phyloP scores from a whole-genome alignment of 53 echinoderm and acorn worm genomes.

The Mesocentrotus franciscanus region DNA sequence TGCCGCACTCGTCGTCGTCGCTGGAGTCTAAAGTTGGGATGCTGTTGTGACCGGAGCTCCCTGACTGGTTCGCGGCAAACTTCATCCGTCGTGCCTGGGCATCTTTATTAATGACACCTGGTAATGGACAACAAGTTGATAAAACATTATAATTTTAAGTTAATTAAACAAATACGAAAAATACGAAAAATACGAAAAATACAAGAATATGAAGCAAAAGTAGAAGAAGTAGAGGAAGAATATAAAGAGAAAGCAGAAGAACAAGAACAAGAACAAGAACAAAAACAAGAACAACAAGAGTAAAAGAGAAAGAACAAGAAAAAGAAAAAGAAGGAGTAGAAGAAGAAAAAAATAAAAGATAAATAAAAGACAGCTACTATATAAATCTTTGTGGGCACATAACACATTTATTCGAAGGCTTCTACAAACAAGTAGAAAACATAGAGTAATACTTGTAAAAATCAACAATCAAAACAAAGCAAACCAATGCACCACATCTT shows the following conservation, averaged over 20 bases:
- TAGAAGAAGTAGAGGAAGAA: no score
- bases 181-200: neutral
- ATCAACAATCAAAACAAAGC: no score
- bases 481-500: no score
- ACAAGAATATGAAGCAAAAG: no score
- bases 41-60: slow-evolving; percentile 78
- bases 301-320: neutral
- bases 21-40: slow-evolving; percentile 78
- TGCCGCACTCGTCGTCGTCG: slow-evolving; percentile 92
- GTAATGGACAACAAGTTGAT: neutral
- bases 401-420: no score
- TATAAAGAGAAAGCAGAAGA: no score
- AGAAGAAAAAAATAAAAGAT: neutral
- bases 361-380: no score
- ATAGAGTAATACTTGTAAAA: no score
- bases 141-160: neutral
- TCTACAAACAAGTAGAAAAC: no score
- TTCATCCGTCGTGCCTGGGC: slow-evolving; percentile 71
- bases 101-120: slow-evolving; percentile 45
- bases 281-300: no score
- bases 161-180: neutral
- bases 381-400: no score
- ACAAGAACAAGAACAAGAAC: no score
- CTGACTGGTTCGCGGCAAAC: slow-evolving; percentile 72
- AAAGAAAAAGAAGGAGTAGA: neutral